These are phyloP conservation scores for Pectinophora gossypiella DNA, from an alignment of 1,140 invertebrate genomes.

Conservation along the genomic window DNA sequence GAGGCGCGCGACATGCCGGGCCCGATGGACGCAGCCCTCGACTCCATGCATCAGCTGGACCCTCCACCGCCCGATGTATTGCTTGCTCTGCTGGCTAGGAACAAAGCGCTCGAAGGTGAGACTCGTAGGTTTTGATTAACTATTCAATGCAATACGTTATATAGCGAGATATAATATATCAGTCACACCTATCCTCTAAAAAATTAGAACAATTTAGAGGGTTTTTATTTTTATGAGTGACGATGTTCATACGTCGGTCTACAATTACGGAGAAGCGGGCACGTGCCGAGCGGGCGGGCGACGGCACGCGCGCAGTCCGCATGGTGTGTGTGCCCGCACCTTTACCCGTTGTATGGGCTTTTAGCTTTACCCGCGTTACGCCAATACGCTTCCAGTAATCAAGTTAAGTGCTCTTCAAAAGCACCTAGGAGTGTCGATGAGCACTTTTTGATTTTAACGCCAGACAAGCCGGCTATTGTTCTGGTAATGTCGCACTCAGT, in stretches of 20 bases:
- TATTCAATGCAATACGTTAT: too few species aligned
- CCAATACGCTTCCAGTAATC: conserved; percentile 56
- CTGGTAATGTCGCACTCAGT: conserved; percentile 38
- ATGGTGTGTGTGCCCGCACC: neutral
- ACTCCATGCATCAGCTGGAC: conserved; percentile 68
- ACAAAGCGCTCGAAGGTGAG: conserved; percentile 91
- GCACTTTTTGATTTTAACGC: conserved; percentile 66
- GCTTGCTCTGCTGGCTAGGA: conserved; percentile 87
- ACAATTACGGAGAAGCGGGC: conserved; percentile 34
- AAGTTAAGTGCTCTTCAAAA: conserved; percentile 66
- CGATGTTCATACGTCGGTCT: conserved; percentile 20
- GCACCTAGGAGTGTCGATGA: conserved; percentile 45
- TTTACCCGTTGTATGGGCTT: conserved; percentile 7
- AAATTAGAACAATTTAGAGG: too few species aligned
- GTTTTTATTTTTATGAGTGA: too few species aligned
- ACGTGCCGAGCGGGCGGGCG: conserved; percentile 28
- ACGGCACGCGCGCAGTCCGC: conserved; percentile 17
- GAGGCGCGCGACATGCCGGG: conserved; percentile 23
- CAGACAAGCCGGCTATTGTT: conserved; percentile 39
- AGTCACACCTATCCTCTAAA: too few species aligned
- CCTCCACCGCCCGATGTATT: conserved; percentile 84
- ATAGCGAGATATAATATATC: too few species aligned
- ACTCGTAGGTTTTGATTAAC: too few species aligned
- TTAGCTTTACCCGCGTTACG: conserved; percentile 13
- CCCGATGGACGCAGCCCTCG: conserved; percentile 48